Base-by-base conservation (phyloP, 1,140 invertebrate species). In the Drosophila sp. region DNA sequence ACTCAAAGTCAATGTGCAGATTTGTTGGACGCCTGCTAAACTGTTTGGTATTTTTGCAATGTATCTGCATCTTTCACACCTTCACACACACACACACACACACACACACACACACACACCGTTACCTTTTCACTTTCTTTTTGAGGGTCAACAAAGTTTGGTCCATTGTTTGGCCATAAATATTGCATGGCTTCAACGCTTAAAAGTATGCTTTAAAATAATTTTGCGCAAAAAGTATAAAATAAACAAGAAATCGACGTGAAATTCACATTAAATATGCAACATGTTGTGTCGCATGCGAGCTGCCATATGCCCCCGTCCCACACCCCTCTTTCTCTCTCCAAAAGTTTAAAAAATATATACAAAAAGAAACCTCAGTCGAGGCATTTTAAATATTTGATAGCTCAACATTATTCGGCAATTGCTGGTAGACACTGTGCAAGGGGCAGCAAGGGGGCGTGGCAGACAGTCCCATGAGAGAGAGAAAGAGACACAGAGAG, bases 221-320 rank as follows among this genome's bases (percentile, higher is more conserved):
- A 74, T 65, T 84, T 34, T 66, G 43, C n/a, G 41, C 36, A 72
- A 51, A 43, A 9, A 61, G 38, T 9, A 56, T 7, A 59, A 69
- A 58, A 73, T 41, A 45, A 63, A 58, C 32, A 74, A 59, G 21
- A 48, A 62, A 72, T 76, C 53, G 61, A 67, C 69, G 67, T 72
- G 74, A 72, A 87, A 78, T 78, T 27, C 78, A 18, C 82, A 86
- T 86, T 86, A 86, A 86, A 78, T 66, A 87, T 86, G 86, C 71
- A 86, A 71, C 78, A 87, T 86, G 82, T 86, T 86, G 48, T 86
- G 82, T 86, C 82, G 82, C 82, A 81, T 78, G 74, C 75, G 69
- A 63, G 46, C 45, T 18, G 16, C 11, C 45, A 11, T 27, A 14
- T n/a, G 11, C 13, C 32, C 34, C 4, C 14, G 2, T 0, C 11